Conservation (phyloP, 2,113 vertebrate genomes). For the Scomber scombrus region DNA sequence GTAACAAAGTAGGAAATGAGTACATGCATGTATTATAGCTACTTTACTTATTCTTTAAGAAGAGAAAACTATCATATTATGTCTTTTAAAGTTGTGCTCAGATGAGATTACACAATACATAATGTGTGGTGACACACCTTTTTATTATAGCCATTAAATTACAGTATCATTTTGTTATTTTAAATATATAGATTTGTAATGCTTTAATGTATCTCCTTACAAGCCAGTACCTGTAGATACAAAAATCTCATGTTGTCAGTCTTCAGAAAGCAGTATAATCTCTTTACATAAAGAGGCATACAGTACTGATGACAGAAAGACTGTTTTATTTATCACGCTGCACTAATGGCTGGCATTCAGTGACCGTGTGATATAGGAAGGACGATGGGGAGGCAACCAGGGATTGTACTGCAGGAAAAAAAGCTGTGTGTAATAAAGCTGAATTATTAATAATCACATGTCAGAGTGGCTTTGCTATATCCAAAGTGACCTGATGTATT, state of each 20-base stretch:
- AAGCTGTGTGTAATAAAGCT: conserved; percentile 30
- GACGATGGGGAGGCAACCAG: background rate
- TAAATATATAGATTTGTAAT: background rate
- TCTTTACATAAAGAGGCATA: background rate
- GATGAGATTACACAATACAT: background rate
- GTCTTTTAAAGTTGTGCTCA: background rate
- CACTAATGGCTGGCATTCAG: conserved; percentile 25
- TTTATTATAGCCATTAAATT: background rate
- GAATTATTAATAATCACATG: conserved; percentile 61
- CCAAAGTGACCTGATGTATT: conserved; percentile 14
- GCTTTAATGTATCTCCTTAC: background rate
- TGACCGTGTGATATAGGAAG: conserved; percentile 18
- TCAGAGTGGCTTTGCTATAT: conserved; percentile 35
- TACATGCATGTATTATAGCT: background rate
- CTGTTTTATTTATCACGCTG: conserved; percentile 42
- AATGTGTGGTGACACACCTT: background rate
- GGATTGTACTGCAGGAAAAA: conserved; percentile 6
- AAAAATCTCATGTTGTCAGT: background rate
- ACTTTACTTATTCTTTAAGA: background rate
- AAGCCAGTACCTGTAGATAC: background rate
- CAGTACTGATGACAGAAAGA: background rate
- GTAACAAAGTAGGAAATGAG: background rate
- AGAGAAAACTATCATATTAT: background rate
- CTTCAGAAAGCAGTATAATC: background rate
- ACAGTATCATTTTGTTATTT: background rate